Conservation (phyloP, 1,140 invertebrate species). For the Chlorops oryzae region DNA sequence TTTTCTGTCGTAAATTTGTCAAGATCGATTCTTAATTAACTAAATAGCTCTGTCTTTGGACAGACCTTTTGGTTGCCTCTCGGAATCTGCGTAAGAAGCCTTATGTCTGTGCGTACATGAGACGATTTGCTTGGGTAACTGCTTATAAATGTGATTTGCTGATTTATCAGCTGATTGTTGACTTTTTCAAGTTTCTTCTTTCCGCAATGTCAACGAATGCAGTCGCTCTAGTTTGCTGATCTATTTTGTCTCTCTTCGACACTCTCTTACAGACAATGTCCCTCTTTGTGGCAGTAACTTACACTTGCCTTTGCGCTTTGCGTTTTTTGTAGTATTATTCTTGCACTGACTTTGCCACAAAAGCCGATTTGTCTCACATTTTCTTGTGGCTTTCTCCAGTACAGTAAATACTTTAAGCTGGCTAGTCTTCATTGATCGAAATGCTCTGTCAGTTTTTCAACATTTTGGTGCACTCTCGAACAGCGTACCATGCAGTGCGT, state of each 20-base stretch:
- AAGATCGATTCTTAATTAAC: too few species aligned
- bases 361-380: too few species aligned
- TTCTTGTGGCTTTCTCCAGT: too few species aligned
- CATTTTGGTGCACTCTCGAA: slow-evolving; percentile 3
- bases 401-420: too few species aligned
- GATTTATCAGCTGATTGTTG: background rate
- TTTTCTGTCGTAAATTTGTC: too few species aligned
- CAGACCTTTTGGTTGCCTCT: slow-evolving; percentile 11
- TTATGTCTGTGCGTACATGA: too few species aligned
- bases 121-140: too few species aligned
- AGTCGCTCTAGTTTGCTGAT: background rate
- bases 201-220: background rate
- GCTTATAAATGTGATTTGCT: background rate
- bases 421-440: too few species aligned
- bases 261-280: slow-evolving; percentile 5
- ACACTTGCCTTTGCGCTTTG: background rate
- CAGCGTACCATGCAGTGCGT: slow-evolving; percentile 8
- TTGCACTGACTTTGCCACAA: too few species aligned
- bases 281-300: slow-evolving; percentile 4
- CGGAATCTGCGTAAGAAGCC: too few species aligned
- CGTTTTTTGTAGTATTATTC: too few species aligned
- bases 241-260: background rate
- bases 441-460: slow-evolving; percentile 10
- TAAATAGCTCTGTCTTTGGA: slow-evolving; percentile 8
- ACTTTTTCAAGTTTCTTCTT: background rate